Percentiles rank a stretch among this genome's conserved stretches.
These are phyloP conservation scores for Oceanites oceanicus DNA, from an alignment of 2,113 vertebrate species.

Conservation along the genomic window DNA sequence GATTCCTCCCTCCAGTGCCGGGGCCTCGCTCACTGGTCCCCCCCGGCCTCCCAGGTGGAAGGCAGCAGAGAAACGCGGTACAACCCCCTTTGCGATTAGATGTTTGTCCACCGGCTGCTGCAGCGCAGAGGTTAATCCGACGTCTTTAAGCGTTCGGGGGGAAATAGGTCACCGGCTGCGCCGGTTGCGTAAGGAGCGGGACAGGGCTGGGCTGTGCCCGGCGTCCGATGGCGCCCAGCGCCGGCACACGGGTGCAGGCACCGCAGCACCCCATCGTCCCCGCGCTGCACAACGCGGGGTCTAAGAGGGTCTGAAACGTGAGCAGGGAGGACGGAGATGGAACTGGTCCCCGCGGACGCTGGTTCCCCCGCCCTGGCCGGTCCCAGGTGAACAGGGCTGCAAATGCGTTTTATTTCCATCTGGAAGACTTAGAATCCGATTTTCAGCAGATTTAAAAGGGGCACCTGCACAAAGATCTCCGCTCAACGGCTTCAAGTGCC, in stretches of 20 bases:
- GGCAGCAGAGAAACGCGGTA: background rate
- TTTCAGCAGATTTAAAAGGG: background rate
- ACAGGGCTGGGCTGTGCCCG: background rate
- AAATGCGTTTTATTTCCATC: background rate
- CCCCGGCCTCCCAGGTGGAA: background rate
- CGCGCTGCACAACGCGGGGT: too few relatives aligned
- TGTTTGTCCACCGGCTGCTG: background rate
- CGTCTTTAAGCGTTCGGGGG: background rate
- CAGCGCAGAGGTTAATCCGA: background rate
- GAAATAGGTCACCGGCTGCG: background rate
- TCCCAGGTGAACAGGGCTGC: background rate
- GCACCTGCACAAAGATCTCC: background rate
- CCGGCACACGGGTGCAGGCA: accelerated
- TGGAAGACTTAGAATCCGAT: background rate
- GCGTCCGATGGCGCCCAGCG: background rate
- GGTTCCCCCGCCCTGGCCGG: background rate
- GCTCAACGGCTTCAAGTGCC: accelerated
- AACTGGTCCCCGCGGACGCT: background rate
- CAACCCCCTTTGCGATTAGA: background rate
- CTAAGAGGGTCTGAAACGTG: accelerated
- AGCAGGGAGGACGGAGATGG: background rate
- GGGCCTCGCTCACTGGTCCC: background rate
- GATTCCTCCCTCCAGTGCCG: background rate
- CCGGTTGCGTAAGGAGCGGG: background rate
- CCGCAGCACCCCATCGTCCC: too few relatives aligned